Evolutionary conservation across 1,140 invertebrate genomes (phyloP), one percentile per base, ranked within the genome.

Genomic region (Holotrichia oblita): DNA sequence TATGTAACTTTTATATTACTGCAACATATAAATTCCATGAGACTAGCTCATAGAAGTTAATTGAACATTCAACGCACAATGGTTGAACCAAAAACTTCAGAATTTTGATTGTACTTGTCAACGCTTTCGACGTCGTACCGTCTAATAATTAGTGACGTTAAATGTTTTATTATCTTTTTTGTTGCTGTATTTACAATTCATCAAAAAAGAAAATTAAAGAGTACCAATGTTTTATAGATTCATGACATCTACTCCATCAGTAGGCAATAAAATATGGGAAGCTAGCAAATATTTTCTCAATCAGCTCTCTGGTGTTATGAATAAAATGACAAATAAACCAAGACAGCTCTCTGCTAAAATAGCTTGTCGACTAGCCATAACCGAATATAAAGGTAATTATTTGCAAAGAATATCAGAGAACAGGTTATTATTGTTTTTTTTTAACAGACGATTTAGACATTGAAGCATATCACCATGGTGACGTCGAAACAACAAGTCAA

Each of bases 321-420:
- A 88, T 55, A 89, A 88, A 80, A 84, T 91, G 3, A 89, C 89
- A 73, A 85, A 87, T 20, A 89, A 90, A 79, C 87, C 87, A 78
- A 88, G 90, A 81, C 87, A 89, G 64, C 85, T 91, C 17, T 89
- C 88, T 79, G 90, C 91, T 17, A 91, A 89, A 84, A 90, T 94
- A 77, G 90, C 90, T 14, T 94, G 92, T 83, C 91, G 93, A 82
- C 84, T 94, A 22, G 92, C 91, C 6, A 90, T 94, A 61, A 92
- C 91, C 14, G 92, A 94, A 85, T 93, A 92, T 81, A 86, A 88
- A 82, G 86, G 89, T 79, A 88, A 89, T 90, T 85, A 86, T 87
- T 61, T 78, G 6, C 20, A 22, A 27, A 34, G 4, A 34, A 34
- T 34, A 34, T 34, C 55, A 40, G 9, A 10, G n/a, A 24, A 40